Conservation (phyloP, 2,888 invertebrate genomes). For the Mechanitis messenoides region DNA sequence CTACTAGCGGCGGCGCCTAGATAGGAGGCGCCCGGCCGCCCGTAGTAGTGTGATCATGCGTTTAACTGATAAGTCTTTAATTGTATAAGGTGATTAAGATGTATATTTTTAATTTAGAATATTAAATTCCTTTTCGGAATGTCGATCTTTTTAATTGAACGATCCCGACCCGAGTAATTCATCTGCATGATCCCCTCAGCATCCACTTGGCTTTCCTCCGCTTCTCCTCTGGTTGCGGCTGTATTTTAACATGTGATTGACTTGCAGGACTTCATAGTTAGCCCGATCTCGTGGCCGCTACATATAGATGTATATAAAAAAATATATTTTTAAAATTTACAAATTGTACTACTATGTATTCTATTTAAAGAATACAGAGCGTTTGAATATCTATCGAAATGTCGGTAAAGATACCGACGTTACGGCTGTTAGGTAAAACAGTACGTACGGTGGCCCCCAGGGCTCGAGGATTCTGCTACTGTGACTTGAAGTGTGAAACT, state of each 20-base stretch:
- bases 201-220: constrained; percentile 35
- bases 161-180: constrained; percentile 26
- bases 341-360: background rate
- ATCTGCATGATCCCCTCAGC: constrained; percentile 23
- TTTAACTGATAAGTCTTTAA: constrained; percentile 31
- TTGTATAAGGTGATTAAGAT: constrained; percentile 38
- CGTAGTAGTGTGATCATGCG: constrained; percentile 35
- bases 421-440: constrained; percentile 26
- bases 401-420: constrained; percentile 9
- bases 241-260: constrained; percentile 38
- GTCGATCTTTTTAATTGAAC: constrained; percentile 43
- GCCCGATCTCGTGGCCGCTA: constrained; percentile 17
- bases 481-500: constrained; percentile 19
- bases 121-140: constrained; percentile 51
- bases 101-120: constrained; percentile 43
- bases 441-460: constrained; percentile 21
- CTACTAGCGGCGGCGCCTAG: constrained; percentile 26
- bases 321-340: background rate
- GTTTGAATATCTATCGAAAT: constrained; percentile 17
- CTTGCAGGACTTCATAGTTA: constrained; percentile 35
- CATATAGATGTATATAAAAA: constrained; percentile 1
- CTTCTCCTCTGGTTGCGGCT: constrained; percentile 50
- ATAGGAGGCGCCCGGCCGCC: constrained; percentile 24
- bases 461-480: constrained; percentile 6
- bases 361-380: constrained; percentile 10